phyloP scores from a whole-genome alignment of 2,888 invertebrate genomes.

The Gonocerus acuteangulatus region DNA sequence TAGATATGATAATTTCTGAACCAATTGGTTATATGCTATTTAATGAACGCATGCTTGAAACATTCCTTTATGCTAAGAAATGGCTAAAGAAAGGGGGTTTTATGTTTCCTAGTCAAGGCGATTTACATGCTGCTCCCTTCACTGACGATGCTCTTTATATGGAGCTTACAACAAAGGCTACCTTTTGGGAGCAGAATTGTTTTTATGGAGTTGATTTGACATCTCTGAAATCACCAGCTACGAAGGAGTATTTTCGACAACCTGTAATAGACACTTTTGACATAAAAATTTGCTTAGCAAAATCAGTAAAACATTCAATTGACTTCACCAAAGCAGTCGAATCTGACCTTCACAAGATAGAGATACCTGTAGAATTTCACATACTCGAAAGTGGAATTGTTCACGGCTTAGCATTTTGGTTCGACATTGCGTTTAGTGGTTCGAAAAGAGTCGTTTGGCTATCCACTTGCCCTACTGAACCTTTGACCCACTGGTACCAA shows the following conservation, averaged over 20 bases:
- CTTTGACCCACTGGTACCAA: slow-evolving; percentile 98
- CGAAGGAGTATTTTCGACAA: slow-evolving; percentile 94
- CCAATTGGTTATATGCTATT: slow-evolving; percentile 99
- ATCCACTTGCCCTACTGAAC: slow-evolving; percentile 94
- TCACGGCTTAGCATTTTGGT: slow-evolving; percentile 98
- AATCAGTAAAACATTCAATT: slow-evolving; percentile 84
- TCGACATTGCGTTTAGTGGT: slow-evolving; percentile 94
- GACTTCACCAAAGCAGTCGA: slow-evolving; percentile 89
- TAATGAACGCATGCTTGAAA: slow-evolving; percentile 98
- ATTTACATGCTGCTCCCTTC: slow-evolving; percentile 94
- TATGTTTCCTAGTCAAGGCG: slow-evolving; percentile 95
- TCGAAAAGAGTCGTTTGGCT: slow-evolving; percentile 86
- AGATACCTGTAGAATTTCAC: slow-evolving; percentile 89
- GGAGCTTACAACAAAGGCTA: slow-evolving; percentile 96
- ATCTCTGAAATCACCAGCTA: slow-evolving; percentile 80
- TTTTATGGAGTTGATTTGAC: slow-evolving; percentile 98
- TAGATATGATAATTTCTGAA: slow-evolving; percentile 96
- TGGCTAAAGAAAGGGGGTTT: slow-evolving; percentile 82
- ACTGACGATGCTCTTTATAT: slow-evolving; percentile 93
- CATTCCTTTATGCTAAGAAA: slow-evolving; percentile 95
- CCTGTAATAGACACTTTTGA: slow-evolving; percentile 98
- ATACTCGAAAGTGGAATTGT: slow-evolving; percentile 86
- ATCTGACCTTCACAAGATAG: slow-evolving; percentile 86
- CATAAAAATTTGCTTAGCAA: slow-evolving; percentile 90
- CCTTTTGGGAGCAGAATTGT: slow-evolving; percentile 92